Evolutionary conservation across 1,140 invertebrate genomes (phyloP), one percentile per base, ranked within the genome.

Genomic region (Magallana gigas): DNA sequence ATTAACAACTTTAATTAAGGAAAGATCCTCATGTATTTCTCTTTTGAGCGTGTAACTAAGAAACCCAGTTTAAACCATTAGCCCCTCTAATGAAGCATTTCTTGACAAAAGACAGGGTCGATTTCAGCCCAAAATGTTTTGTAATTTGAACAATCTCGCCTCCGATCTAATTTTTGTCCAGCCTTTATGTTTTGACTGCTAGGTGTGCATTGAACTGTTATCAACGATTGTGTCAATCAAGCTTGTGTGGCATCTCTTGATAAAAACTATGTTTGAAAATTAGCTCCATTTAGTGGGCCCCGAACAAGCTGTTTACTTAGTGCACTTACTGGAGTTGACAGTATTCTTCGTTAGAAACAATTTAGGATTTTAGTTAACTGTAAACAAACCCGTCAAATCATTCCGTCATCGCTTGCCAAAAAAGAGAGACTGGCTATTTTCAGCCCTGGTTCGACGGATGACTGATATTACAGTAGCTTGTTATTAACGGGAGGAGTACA

Each of bases 261-360:
- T 76, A 76, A 76, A 76, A 76, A 76, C 68, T 76, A 76, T 76
- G 68, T 76, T 76, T 76, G 68, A 76, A 76, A 76, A 76, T 76
- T 76, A 76, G 68, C 36, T 76, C 68, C 68, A 76, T 76, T 76
- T 76, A 76, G 68, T 76, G 36, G 68, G 68, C 68, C 36, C 23
- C 23, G 36, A 76, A 76, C 23, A 29, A 76, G 68, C 18, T 76
- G 68, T 76, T 29, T 29, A 76, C 68, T 76, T 76, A 76, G 23
- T 76, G 68, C 68, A 76, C 68, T 76, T 76, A 76, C 29, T 29
- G 23, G 23, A 76, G 68, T 76, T 76, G 68, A 76, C 68, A 76
- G 68, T 76, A 29, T 76, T 76, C 68, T 12, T 76, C 68, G 36
- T 76, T 76, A 76, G 68, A 76, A 76, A 76, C 68, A 76, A 76